Conservation (phyloP, 2,113 vertebrate species). For the Neotoma lepida region DNA sequence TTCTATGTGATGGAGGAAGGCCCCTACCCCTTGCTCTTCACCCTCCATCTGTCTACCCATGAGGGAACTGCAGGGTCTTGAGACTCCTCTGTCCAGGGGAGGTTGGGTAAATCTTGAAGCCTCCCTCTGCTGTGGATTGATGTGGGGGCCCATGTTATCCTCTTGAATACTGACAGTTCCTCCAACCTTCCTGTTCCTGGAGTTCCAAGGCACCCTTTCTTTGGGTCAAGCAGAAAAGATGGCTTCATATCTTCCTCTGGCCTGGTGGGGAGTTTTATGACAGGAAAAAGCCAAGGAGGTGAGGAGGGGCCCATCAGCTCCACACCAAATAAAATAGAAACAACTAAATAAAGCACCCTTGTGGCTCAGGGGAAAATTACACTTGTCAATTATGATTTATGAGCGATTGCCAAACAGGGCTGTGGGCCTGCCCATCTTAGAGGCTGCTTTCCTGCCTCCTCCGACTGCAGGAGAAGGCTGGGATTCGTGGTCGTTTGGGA, state of each 20-base stretch:
- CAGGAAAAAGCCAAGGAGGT: slow-evolving; percentile 50
- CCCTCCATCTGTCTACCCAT: accelerated
- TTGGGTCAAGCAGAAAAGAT: neutral
- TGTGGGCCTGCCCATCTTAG: slow-evolving; percentile 42
- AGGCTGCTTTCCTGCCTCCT: slow-evolving; percentile 39
- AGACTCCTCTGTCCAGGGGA: neutral
- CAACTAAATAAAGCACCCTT: slow-evolving; percentile 70
- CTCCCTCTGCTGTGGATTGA: neutral
- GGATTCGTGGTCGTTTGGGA: neutral
- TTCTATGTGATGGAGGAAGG: neutral
- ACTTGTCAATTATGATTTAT: slow-evolving; percentile 69
- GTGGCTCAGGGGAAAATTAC: slow-evolving; percentile 54
- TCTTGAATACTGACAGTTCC: too few species aligned
- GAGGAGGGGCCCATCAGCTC: slow-evolving; percentile 27
- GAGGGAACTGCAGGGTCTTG: neutral
- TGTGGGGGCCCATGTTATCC: accelerated
- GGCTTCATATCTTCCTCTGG: neutral
- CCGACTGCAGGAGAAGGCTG: slow-evolving; percentile 32
- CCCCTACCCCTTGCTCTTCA: too few species aligned
- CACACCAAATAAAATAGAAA: slow-evolving; percentile 69
- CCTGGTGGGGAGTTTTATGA: neutral
- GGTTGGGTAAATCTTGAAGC: accelerated
- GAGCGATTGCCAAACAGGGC: slow-evolving; percentile 43
- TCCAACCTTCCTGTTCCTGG: neutral
- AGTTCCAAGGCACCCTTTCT: neutral